Base-by-base conservation (phyloP, 2,888 invertebrate species). In the Morpho deidamia region DNA sequence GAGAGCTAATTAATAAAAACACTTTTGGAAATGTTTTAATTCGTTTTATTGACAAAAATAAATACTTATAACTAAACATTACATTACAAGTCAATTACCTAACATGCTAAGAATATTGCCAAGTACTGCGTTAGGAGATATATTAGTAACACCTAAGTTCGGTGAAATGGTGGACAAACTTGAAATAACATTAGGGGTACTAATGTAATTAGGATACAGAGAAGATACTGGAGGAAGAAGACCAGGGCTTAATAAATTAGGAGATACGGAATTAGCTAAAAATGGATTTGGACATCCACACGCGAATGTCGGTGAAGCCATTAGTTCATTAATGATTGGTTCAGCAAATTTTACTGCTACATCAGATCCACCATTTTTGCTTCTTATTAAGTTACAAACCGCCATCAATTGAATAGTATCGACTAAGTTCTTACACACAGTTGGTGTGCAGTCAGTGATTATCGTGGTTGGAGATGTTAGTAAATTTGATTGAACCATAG, bases 351-450 rank as follows among this genome's bases (percentile, higher is more conserved):
- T 69, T 11, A 76, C 50, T 7, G 74, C 74, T 10, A 72, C 38
- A 37, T 78, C 71, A 1, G 74, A 66, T 1, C 68, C 73, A 0
- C 71, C 72, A 44, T 65, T 67, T 7, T 62, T 72, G 11, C 76
- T 78, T 51, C 83, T 75, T 0, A 87, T 54, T 23, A 83, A 61
- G 59, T 83, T 81, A 11, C 72, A 69, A 0, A 83, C 79, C 1
- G 81, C 76, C 83, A 87, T 78, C 0, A 87, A 41, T 38, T 87
- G 82, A 1, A 87, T 65, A 0, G 84, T 79, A 39, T 86, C 77
- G 0, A 74, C 79, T 42, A 87, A 51, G 45, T 82, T 83, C 52
- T 82, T 76, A 55, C 86, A 84, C 0, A 81, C 72, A 0, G 71
- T 53, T 2, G 86, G 86, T 0, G 83, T 74, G 37, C 82, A 81